Base-by-base conservation (phyloP, 2,113 vertebrate species). In the Phocoena phocoena region DNA sequence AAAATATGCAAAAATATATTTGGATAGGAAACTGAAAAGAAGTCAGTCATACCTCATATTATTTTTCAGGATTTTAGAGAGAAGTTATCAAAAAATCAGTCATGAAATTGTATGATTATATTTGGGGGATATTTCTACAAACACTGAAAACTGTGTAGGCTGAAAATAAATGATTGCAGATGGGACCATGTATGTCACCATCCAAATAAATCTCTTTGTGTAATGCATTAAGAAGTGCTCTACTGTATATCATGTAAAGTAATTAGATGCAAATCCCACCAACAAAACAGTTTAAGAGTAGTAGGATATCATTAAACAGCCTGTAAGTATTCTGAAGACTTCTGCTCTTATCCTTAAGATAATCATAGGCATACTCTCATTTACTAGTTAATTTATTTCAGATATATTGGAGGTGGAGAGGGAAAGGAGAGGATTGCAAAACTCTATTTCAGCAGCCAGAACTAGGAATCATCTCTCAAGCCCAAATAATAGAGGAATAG, bases 221-320 rank as follows among this genome's bases (percentile, higher is more conserved):
- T 44, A 74, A 71, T 31, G 10, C 11, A 68, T 88, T 85, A 63
- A 93, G 92, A 95, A n/a, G 2, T 83, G 20, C 13, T 50, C 3
- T 81, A 6, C 18, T 60, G 3, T 70, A 53, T 31, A 70, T 88
- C 71, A 65, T 23, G 26, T 21, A 55, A 90, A 92, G 36, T 68
- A 67, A 36, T 85, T 76, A 96, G 41, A 60, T 74, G 41, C 20
- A 93, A 90, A 87, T 36, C 9, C 8, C 23, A 89, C 3, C 53
- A 89, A 92, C 25, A 86, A 82, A 83, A 92, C 26, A 88, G n/a
- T 47, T 95, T 92, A 60, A 88, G 65, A 92, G 86, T 76, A 90
- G 33, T 85, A 41, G 8, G 36, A 20, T 80, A 50, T 85, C 63
- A 92, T 71, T 93, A 79, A 90, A 60, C 25, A 85, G 38, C 33